These are phyloP conservation scores for Amiota communis DNA, from an alignment of 2,888 invertebrate species.

Conservation along the genomic window DNA sequence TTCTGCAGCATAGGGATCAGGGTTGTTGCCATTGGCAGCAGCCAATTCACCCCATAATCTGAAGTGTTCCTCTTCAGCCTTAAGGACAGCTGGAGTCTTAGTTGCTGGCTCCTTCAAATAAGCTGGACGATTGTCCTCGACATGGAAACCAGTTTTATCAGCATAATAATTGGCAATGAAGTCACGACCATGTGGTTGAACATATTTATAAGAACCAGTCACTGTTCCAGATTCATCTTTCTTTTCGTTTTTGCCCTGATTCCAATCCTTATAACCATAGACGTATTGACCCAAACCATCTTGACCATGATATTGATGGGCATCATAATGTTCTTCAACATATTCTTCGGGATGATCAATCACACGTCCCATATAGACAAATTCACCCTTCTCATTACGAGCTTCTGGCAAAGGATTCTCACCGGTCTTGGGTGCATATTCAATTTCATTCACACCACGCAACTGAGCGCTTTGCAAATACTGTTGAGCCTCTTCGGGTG, in stretches of 20 bases:
- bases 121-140: conserved; percentile 82
- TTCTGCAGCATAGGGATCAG: conserved; percentile 72
- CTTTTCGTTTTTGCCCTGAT: conserved; percentile 83
- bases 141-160: conserved; percentile 84
- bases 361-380: conserved; percentile 75
- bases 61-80: conserved; percentile 81
- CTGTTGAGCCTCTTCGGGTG: conserved; percentile 75
- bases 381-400: conserved; percentile 69
- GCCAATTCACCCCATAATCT: conserved; percentile 81
- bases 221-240: conserved; percentile 80
- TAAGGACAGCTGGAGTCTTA: conserved; percentile 81
- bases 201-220: conserved; percentile 82
- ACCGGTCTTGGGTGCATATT: conserved; percentile 76
- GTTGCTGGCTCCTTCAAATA: conserved; percentile 78
- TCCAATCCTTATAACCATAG: conserved; percentile 83
- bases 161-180: conserved; percentile 79
- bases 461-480: conserved; percentile 71
- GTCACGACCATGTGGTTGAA: conserved; percentile 74
- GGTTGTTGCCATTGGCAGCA: conserved; percentile 74
- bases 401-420: conserved; percentile 74
- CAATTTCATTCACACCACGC: conserved; percentile 71
- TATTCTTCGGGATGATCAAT: conserved; percentile 80
- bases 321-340: conserved; percentile 81
- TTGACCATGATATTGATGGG: conserved; percentile 83
- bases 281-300: conserved; percentile 81